phyloP scores from a whole-genome alignment of 2,888 invertebrate species.

The Tachina grossa region DNA sequence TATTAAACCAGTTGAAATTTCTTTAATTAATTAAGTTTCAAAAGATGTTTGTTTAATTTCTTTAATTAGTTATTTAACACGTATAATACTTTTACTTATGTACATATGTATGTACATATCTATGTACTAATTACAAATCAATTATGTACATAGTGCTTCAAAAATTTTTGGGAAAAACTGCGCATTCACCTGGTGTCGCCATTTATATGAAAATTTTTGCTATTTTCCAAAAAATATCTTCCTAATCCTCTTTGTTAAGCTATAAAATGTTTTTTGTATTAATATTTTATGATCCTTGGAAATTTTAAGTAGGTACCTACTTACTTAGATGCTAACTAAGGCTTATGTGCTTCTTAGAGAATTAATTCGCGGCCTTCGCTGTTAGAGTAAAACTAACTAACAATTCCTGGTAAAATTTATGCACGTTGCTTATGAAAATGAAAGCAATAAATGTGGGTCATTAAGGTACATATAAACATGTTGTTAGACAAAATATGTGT shows the following conservation, averaged over 20 bases:
- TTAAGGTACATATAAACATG: neutral
- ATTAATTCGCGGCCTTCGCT: conserved; percentile 16
- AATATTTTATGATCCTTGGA: conserved; percentile 29
- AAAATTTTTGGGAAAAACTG: neutral
- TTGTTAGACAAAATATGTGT: neutral
- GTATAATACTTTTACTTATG: no score
- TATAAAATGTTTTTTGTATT: conserved; percentile 14
- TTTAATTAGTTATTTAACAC: no score
- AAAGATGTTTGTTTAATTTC: no score
- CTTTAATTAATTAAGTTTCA: no score
- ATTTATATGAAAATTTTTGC: neutral
- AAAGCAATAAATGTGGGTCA: conserved; percentile 33
- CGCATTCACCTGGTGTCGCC: neutral
- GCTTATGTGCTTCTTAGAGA: neutral
- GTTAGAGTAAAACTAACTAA: neutral
- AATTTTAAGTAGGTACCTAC: neutral
- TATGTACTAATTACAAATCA: conserved; percentile 35
- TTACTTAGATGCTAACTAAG: neutral
- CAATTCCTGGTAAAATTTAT: neutral
- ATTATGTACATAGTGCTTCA: neutral
- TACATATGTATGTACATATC: no score
- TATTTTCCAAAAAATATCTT: neutral
- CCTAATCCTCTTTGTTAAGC: conserved; percentile 21
- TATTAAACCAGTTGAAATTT: no score
- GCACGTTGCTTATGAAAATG: neutral